These are phyloP conservation scores for Pogona vitticeps DNA, from an alignment of 2,113 vertebrate species.

Conservation along the genomic window DNA sequence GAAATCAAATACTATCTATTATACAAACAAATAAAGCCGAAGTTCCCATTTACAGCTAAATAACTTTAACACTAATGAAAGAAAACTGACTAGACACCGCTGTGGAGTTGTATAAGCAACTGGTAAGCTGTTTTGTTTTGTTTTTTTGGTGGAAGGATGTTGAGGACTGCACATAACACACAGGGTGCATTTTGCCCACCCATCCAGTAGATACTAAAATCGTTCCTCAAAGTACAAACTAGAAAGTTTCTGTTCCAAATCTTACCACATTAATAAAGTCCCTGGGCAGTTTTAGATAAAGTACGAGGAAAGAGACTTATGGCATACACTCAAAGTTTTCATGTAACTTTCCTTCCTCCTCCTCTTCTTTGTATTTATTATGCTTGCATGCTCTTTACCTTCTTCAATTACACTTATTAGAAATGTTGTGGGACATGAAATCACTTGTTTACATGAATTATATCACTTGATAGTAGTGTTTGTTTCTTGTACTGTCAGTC, in stretches of 20 bases:
- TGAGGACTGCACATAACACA: too few species aligned
- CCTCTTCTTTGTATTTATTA: not conserved
- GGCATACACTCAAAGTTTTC: not conserved
- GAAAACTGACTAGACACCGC: too few species aligned
- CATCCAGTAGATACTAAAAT: too few species aligned
- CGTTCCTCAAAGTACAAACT: not conserved
- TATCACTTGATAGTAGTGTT: not conserved
- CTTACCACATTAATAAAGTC: not conserved
- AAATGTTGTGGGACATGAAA: too few species aligned
- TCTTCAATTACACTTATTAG: slow-evolving; percentile 39
- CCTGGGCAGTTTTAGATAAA: not conserved
- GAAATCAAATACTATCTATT: too few species aligned
- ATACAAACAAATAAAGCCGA: too few species aligned
- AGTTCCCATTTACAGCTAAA: too few species aligned
- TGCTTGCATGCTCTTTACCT: slow-evolving; percentile 27
- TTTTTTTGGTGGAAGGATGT: too few species aligned
- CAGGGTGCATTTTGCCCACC: too few species aligned
- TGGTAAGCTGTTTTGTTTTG: too few species aligned
- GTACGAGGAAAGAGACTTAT: not conserved
- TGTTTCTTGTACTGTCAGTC: not conserved
- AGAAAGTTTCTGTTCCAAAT: not conserved
- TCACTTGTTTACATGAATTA: slow-evolving; percentile 34
- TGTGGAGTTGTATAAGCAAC: not conserved
- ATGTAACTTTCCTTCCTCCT: not conserved
- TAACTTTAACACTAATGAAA: too few species aligned